Evolutionary conservation across 2,113 vertebrate species (phyloP).

Genomic region (Uropsilus gracilis): DNA sequence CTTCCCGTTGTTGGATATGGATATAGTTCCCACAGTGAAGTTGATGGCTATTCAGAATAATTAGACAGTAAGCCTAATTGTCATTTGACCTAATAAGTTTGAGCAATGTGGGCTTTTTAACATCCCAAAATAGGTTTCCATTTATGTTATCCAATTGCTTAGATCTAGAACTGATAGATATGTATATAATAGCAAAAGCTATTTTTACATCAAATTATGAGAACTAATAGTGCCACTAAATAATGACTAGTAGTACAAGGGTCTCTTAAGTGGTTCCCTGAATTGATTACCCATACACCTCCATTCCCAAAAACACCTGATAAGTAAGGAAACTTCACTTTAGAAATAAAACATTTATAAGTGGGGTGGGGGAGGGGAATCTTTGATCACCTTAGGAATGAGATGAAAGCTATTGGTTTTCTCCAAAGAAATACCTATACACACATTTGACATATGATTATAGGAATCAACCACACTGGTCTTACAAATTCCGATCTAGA

Average conservation of each 20-base stretch:
- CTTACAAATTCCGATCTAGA: background rate
- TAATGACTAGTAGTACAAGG: constrained; percentile 16
- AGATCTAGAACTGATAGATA: background rate
- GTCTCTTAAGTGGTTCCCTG: background rate
- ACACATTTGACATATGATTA: background rate
- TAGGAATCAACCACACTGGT: background rate
- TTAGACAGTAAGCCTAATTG: background rate
- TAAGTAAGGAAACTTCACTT: background rate
- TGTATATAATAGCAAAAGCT: background rate
- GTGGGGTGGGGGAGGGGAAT: background rate
- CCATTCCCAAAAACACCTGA: background rate
- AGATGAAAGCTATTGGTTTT: background rate
- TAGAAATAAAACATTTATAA: background rate
- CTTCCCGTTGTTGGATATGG: background rate
- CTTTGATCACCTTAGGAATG: background rate
- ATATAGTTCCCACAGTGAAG: background rate
- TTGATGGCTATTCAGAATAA: background rate
- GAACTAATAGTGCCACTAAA: background rate
- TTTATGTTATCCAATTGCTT: background rate
- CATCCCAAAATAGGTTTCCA: background rate
- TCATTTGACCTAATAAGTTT: background rate
- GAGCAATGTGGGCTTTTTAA: background rate
- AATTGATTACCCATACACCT: background rate
- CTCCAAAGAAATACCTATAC: background rate
- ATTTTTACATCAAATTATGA: background rate